phyloP scores from a whole-genome alignment of 2,797 vertebrate species.

The Sebastes aleutianus region DNA sequence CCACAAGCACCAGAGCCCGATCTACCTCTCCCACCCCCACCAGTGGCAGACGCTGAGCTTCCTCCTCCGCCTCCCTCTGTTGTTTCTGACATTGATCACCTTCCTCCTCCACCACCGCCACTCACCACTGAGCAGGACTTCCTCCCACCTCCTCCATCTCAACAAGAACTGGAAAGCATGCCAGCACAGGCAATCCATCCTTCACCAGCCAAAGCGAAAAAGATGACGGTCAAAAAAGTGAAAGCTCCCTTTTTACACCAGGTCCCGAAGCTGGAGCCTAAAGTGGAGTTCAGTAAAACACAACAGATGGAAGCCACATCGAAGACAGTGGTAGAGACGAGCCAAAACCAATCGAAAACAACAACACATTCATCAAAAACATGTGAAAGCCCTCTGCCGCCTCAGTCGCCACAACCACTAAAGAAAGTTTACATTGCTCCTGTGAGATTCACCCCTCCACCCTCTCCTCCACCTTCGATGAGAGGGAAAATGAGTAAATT shows the following conservation, averaged over 20 bases:
- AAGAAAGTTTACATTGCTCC: constrained; percentile 77
- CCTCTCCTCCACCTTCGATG: constrained; percentile 75
- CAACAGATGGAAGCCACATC: constrained; percentile 47
- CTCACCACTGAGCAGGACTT: constrained; percentile 68
- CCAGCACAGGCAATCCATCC: constrained; percentile 54
- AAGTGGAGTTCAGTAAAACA: constrained; percentile 61
- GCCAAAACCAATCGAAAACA: constrained; percentile 50
- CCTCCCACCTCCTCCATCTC: constrained; percentile 81
- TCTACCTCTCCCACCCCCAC: constrained; percentile 85
- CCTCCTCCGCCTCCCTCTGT: constrained; percentile 72
- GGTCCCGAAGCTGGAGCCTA: constrained; percentile 82
- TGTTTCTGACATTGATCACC: constrained; percentile 79
- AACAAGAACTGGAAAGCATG: constrained; percentile 79
- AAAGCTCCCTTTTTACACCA: constrained; percentile 73
- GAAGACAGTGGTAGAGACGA: constrained; percentile 46
- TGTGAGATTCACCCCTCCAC: constrained; percentile 84
- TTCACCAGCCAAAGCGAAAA: constrained; percentile 74
- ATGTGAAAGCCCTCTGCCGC: constrained; percentile 62
- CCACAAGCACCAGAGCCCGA: constrained; percentile 73
- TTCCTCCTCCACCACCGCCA: constrained; percentile 72
- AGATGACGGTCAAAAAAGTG: constrained; percentile 78
- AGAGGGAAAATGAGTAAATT: constrained; percentile 87
- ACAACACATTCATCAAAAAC: constrained; percentile 51
- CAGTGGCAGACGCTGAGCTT: constrained; percentile 74
- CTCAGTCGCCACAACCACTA: constrained; percentile 72